phyloP scores from a whole-genome alignment of 2,113 vertebrate genomes.

The Cricetomys ansorgei region DNA sequence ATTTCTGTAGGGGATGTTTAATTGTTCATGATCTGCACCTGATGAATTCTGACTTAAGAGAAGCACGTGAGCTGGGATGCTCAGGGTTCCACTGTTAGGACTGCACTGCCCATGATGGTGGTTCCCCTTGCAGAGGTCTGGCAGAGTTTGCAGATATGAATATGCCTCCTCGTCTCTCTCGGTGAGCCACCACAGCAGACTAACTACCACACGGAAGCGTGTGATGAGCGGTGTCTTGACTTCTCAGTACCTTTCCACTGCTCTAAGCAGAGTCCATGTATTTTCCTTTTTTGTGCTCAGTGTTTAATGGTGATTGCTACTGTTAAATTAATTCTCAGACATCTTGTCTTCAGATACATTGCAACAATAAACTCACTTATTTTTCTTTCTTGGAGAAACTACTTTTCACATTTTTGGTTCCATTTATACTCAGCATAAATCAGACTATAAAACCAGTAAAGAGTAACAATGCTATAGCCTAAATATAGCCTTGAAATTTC shows the following conservation, averaged over 20 bases:
- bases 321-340: not conserved
- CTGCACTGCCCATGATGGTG: too few species aligned
- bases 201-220: too few species aligned
- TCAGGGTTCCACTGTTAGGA: too few species aligned
- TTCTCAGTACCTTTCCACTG: not conserved
- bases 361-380: not conserved
- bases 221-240: not conserved
- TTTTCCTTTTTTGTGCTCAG: not conserved
- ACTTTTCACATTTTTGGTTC: not conserved
- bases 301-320: not conserved
- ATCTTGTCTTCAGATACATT: not conserved
- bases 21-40: too few species aligned
- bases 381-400: not conserved
- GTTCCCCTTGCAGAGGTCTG: too few species aligned
- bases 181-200: too few species aligned
- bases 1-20: too few species aligned
- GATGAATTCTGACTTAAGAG: too few species aligned
- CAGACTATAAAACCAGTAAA: not conserved
- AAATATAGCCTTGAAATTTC: not conserved
- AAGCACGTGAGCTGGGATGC: too few species aligned
- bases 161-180: too few species aligned
- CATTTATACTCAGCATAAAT: not conserved
- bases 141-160: too few species aligned
- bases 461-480: not conserved
- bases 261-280: not conserved